phyloP scores from a whole-genome alignment of 2,888 invertebrate genomes.

The Uropetala carovei region DNA sequence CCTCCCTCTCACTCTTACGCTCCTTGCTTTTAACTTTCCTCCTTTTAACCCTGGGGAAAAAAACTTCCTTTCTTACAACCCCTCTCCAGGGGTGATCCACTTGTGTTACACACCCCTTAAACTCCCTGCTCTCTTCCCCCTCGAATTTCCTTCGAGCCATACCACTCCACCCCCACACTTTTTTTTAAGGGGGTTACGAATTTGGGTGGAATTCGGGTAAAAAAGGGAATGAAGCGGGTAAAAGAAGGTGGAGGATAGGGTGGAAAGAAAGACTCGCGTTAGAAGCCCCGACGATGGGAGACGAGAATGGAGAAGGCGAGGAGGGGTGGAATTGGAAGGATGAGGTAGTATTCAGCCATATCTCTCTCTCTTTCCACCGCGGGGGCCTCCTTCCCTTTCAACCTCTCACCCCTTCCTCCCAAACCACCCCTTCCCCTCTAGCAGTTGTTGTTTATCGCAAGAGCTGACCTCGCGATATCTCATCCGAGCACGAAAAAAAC shows the following conservation, averaged over 20 bases:
- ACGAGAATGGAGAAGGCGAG: neutral
- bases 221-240: neutral
- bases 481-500: neutral
- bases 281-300: neutral
- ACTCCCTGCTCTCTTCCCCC: conserved; percentile 27
- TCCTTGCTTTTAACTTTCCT: conserved; percentile 27
- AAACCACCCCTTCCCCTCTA: neutral
- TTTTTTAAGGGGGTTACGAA: conserved; percentile 14
- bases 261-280: neutral
- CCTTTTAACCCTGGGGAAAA: conserved; percentile 31
- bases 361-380: no score
- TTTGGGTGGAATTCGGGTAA: neutral
- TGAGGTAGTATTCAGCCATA: neutral
- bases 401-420: no score
- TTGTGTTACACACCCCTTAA: conserved; percentile 53
- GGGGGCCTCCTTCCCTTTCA: no score
- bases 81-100: conserved; percentile 54
- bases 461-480: conserved; percentile 18
- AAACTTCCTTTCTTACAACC: conserved; percentile 43
- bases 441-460: neutral
- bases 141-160: conserved; percentile 40
- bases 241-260: neutral
- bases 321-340: neutral
- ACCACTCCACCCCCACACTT: conserved; percentile 50
- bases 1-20: neutral